Evolutionary conservation across 2,888 invertebrate genomes (phyloP), one percentile per base, ranked within the genome.

Genomic region (Harpalus rufipes): DNA sequence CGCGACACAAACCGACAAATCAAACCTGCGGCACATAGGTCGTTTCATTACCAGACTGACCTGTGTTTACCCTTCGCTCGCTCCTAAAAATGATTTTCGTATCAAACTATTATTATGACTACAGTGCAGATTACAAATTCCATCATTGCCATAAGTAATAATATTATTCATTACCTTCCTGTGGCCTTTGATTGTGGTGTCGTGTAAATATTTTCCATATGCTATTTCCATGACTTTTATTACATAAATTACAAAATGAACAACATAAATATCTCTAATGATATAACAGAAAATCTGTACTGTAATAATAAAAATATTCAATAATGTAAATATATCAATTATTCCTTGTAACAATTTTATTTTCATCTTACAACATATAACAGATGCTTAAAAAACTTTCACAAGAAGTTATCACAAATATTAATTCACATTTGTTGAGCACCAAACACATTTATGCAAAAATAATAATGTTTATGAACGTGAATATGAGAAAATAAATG

Each of bases 371-470:
- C 85, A 85, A 85, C 85, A 85, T 80, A 79, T 85, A 85, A 80
- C 80, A 85, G 85, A 80, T 85, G 80, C 80, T 85, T 85, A 85
- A 85, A 84, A 84, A 84, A 84, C 84, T 84, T 84, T 84, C 78
- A 84, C 84, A 84, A 84, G 84, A 84, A 84, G 76, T 84, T 84
- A 84, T 84, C 84, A 84, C 84, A 84, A 84, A 84, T 84, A 84
- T 84, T 84, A 84, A 84, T 84, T 84, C 84, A 84, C 84, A 84
- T 84, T 84, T 84, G 84, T 84, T 84, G 84, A 84, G 84, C 84
- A 84, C 84, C 84, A 84, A 84, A 84, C 78, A 84, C 84, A 84
- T 84, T 80, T 84, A 84, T 84, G 84, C 84, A 84, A 84, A 84
- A 84, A 78, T 63, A 78, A 78, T 63, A n/a, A 81, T 82, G 82